Evolutionary conservation across 1,140 invertebrate species (phyloP), one percentile per base, ranked within the genome.

Genomic region (Metopolophium dirhodum): DNA sequence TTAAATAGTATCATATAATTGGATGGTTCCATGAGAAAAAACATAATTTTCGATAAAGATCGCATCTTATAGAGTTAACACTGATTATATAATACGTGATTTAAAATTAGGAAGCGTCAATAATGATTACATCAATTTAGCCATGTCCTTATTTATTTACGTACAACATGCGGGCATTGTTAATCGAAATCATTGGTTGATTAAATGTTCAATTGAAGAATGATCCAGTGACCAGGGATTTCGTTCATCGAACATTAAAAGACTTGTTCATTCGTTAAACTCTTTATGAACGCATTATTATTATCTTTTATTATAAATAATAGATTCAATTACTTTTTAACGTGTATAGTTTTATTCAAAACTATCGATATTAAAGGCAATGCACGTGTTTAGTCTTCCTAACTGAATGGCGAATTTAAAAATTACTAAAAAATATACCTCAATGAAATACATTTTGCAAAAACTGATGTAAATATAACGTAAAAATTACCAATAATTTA

Each of bases 21-120:
- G 37, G 37, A 41, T 37, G 18, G 41, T 23, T 83, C 20, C 2
- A 83, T 83, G 35, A 30, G 61, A 82, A 82, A 35, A 83, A 37
- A 83, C 6, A 41, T 41, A 0, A 83, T 41, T 37, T 6, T 23
- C 7, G 20, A 23, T 26, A 8, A 82, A 18, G n/a, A 22, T 68
- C 30, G 68, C 0, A 35, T 35, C 68, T 26, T 26, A 85, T 41
- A 22, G 41, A 85, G 41, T 41, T 37, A 85, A 85, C 23, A 41
- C 4, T 37, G 41, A 85, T 85, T 85, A 85, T 85, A 85, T 41
- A 45, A 85, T 77, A 83, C 82, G 41, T n/a, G 45, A 87, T 87
- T 87, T 87, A 49, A 87, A 87, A 87, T 87, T 87, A 45, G 85
- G 85, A 87, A 87, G 85, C 85, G 23, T 87, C 85, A 87, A 87